Base-by-base conservation (phyloP, 1,140 invertebrate genomes). In the Aphelinus atriplicis region DNA sequence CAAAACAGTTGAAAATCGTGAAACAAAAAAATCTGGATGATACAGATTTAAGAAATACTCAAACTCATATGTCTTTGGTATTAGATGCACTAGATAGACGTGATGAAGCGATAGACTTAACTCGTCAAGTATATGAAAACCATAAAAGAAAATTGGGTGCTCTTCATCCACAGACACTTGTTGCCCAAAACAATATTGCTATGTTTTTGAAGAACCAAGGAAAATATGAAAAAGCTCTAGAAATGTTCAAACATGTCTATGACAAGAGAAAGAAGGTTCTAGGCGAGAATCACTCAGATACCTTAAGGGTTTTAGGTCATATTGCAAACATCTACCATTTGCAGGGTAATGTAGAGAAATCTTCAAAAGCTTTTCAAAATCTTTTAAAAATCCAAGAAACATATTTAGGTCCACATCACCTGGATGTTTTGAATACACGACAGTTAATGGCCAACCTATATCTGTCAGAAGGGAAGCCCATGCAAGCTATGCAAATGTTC, bases 181-280 rank as follows among this genome's bases (percentile, higher is more conserved):
- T 5, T 7, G n/a, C 58, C n/a, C 9, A 65, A n/a, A 10, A 53
- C 26, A 57, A 58, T 10, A 63, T 73, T 5, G 62, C 10, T 26
- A 43, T 6, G 9, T 4, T 65, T n/a, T 50, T 73, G n/a, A 51
- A 75, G 53, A 75, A 69, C 10, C 61, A 70, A 45, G 78, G 73
- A 1, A 79, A 76, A 65, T 64, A 81, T 74, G 71, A 81, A 10
- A 80, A 85, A 76, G 82, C 83, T 3, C 77, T 82, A 7, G 50
- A 70, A 45, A 73, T 82, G 4, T 79, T 75, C 69, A 43, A 69
- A 71, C 76, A 80, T 57, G 73, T 85, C 53, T 75, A 56, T 43
- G 71, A 72, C 42, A 75, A 78, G 10, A 69, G 77, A 10, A 80
- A 74, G 60, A 69, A 73, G 62, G 69, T 78, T 26, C 67, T 85